phyloP scores from a whole-genome alignment of 2,113 vertebrate species.

The Orientallactaga bullata region DNA sequence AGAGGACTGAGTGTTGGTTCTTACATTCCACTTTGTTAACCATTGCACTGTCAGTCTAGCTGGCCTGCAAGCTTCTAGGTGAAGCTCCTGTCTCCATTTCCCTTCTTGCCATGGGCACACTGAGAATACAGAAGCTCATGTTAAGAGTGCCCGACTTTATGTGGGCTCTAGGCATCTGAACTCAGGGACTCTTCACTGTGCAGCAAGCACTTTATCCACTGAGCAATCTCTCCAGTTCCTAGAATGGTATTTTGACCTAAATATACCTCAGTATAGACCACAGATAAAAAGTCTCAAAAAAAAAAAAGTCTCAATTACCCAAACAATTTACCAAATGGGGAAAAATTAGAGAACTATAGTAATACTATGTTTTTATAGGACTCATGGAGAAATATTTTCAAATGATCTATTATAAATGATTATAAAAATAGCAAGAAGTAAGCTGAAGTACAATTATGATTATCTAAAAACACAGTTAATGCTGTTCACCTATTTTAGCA shows the following conservation, averaged over 20 bases:
- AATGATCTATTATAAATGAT: not conserved
- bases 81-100: too few species aligned
- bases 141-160: too few species aligned
- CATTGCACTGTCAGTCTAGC: too few species aligned
- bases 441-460: not conserved
- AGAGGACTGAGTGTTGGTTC: too few species aligned
- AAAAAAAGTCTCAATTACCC: constrained; percentile 34
- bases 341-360: constrained; percentile 18
- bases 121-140: too few species aligned
- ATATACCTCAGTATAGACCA: not conserved
- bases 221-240: not conserved
- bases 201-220: too few species aligned
- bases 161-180: too few species aligned
- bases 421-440: not conserved
- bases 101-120: too few species aligned
- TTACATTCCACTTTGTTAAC: too few species aligned
- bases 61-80: too few species aligned
- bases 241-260: not conserved
- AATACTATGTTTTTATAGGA: constrained; percentile 32
- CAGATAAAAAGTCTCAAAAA: too few species aligned
- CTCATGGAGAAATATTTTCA: constrained; percentile 36
- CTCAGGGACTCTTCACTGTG: too few species aligned
- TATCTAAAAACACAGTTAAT: not conserved
- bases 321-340: not conserved
- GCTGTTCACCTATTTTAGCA: not conserved